Conservation (phyloP, 2,888 invertebrate species). For the Carabus problematicus region DNA sequence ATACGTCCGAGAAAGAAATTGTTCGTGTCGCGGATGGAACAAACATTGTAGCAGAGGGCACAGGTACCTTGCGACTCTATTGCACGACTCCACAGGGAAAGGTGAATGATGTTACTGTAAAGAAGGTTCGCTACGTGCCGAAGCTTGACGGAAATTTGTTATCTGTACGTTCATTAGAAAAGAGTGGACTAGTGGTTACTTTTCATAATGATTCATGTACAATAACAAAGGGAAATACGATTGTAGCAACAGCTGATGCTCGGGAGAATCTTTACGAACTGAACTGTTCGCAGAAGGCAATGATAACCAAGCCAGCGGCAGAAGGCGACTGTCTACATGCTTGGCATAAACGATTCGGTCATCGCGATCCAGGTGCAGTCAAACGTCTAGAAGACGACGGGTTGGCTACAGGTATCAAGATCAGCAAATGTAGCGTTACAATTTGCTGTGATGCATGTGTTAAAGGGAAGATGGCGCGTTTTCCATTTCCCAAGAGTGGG, state of each 20-base stretch:
- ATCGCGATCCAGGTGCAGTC: conserved; percentile 35
- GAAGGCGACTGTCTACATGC: conserved; percentile 38
- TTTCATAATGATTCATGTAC: not conserved
- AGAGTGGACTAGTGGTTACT: not conserved
- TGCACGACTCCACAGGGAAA: not conserved
- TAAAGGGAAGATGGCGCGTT: conserved; percentile 47
- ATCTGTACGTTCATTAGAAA: not conserved
- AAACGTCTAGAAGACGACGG: conserved; percentile 8
- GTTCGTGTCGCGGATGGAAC: conserved; percentile 1
- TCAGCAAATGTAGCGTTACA: conserved; percentile 40
- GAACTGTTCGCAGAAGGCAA: conserved; percentile 1
- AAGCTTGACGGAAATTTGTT: conserved; percentile 2
- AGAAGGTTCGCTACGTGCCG: conserved; percentile 1
- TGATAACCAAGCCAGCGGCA: not conserved
- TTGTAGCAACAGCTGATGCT: not conserved
- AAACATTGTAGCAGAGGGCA: not conserved
- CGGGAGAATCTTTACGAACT: not conserved
- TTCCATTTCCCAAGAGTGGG: conserved; percentile 40
- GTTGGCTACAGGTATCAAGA: conserved; percentile 39
- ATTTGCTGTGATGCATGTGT: conserved; percentile 44
- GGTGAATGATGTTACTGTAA: not conserved
- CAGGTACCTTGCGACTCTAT: not conserved
- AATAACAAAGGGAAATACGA: not conserved
- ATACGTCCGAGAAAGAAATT: too few relatives aligned
- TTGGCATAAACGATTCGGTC: conserved; percentile 46